Evolutionary conservation across 2,797 vertebrate genomes (phyloP), one percentile per base, ranked within the genome.

Genomic region (Gambusia yucatana): DNA sequence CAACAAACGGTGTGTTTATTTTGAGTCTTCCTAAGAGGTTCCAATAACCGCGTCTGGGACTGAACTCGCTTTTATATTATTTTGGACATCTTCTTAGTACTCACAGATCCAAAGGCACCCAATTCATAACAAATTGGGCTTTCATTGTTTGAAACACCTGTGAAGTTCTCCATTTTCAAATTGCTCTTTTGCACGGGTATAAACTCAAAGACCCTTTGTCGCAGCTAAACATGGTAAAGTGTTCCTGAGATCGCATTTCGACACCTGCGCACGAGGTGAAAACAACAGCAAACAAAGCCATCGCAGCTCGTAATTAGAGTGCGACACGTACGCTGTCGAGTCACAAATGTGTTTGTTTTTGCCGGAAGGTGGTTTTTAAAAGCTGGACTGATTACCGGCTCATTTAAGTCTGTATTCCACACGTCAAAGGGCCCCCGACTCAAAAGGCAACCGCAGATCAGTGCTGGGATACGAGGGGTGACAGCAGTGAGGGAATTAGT

Each of bases 401-500:
- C 77, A 78, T 52, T 52, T 79, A 75, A 48, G 75, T 84, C 48
- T 77, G 79, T 39, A 77, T 87, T 80, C 55, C 6, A 73, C 17
- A 80, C 70, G 80, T 84, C 61, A 76, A 77, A 76, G 43, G 47
- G 16, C 48, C 20, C 72, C 76, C 70, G 73, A 82, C 46, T 82
- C 10, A 78, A 73, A 52, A 86, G 55, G 33, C 76, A 86, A 81
- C 73, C 2, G 28, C 44, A 87, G 80, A 80, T 77, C 70, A 78
- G 71, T 78, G 65, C 82, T 48, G 77, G 63, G 80, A 83, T 84
- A 80, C 77, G 85, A 87, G 84, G 85, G 88, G 85, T 77, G 91
- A 87, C 84, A 83, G 89, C 84, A 77, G 76, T 57, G 43, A 39
- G 81, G 85, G 91, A 90, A 86, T 92, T 89, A 88, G 71, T 30